Evolutionary conservation across 2,888 invertebrate genomes (phyloP), one percentile per base, ranked within the genome.

Genomic region (Sialis fuliginosa): DNA sequence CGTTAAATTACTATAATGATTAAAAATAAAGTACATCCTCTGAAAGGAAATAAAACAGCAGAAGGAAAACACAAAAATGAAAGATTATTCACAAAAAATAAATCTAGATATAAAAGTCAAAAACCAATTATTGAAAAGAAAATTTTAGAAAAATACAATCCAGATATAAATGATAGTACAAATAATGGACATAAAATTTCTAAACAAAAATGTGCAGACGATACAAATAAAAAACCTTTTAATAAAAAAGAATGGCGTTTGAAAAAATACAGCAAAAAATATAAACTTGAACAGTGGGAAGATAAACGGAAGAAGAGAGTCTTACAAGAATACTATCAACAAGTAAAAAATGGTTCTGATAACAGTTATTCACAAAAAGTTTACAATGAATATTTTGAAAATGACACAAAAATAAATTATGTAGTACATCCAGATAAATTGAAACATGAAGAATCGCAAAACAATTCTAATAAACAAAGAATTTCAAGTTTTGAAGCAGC

Each of bases 231-330:
- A 54, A 77, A 74, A 58, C 70, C 71, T 0, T 81, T 81, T 58
- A 75, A 81, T 54, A 81, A 81, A 56, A 79, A 77, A 52, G 66
- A 70, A 31, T 81, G 79, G 57, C 67, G 81, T 34, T 54, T 77
- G 34, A 71, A 79, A 54, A 79, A 78, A 56, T 81, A 81, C 56
- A 80, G 79, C 55, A 78, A 79, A 46, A 79, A 80, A 56, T 77
- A 75, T 51, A 79, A 79, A 62, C 62, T 81, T 13, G 69, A 78
- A 35, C 72, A 80, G 58, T 81, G 78, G 77, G 75, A 81, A 53
- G 75, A 79, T 44, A 71, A 69, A 51, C 66, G 77, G 13, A 79
- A 75, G 56, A 75, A 75, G 52, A 65, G 65, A 42, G 59, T 77
- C 37, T 55, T 77, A 6, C 65, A 69, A 33, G 65, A 70, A 49